Conservation (phyloP, 2,113 vertebrate genomes). For the Daphoenositta chrysoptera region DNA sequence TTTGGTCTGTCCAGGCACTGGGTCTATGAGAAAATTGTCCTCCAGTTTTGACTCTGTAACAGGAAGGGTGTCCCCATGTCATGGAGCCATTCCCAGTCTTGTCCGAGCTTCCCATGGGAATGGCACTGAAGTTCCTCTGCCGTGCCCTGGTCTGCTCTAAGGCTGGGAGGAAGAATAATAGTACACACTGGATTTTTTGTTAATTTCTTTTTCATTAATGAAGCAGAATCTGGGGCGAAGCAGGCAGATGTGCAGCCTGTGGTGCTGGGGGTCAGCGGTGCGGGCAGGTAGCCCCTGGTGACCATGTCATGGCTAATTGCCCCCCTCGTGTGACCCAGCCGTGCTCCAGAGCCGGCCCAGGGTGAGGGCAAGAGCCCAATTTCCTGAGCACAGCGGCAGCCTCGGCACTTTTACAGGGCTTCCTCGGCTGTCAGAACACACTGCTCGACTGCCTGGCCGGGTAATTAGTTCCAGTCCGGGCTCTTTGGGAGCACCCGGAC, state of each 20-base stretch:
- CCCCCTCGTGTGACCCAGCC: neutral
- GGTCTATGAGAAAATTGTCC: neutral
- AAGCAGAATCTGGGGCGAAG: rapidly evolving
- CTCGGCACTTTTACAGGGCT: neutral
- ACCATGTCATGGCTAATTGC: neutral
- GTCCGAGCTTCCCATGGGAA: neutral
- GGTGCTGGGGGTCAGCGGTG: neutral
- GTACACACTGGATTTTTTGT: neutral
- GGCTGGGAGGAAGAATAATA: neutral
- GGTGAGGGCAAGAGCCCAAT: slow-evolving; percentile 34
- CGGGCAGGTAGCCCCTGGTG: neutral
- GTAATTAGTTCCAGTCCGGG: slow-evolving; percentile 27
- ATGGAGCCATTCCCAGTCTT: neutral
- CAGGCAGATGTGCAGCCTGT: neutral
- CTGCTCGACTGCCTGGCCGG: neutral
- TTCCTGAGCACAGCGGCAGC: slow-evolving; percentile 1
- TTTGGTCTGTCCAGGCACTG: rapidly evolving
- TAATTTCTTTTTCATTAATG: neutral
- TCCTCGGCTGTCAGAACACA: neutral
- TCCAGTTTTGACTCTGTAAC: rapidly evolving
- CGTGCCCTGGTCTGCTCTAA: neutral
- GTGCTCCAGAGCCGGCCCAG: neutral
- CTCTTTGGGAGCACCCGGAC: rapidly evolving
- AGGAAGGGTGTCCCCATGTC: neutral
- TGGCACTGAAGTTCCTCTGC: neutral